Base-by-base conservation (phyloP, 2,797 vertebrate species). In the Emydoidea blandingii region DNA sequence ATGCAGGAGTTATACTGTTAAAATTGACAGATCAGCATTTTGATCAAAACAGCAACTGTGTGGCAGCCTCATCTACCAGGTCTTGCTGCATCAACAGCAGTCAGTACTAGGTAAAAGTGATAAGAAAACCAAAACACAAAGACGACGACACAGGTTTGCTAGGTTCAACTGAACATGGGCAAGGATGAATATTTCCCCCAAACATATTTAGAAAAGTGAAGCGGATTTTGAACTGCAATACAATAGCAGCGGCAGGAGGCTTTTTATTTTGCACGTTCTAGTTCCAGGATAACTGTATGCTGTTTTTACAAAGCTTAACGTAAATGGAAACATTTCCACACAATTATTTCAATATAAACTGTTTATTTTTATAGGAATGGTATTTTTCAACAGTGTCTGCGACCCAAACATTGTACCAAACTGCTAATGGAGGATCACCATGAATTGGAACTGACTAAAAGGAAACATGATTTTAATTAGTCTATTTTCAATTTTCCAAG, bases 151-250 rank as follows among this genome's bases (percentile, higher is more conserved):
- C 83, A 85, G 34, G 18, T 62, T 84, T 90, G 81, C 72, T 88
- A 82, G 83, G 53, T 86, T 41, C 79, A 93, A 56, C 34, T 80
- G 78, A 92, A 88, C 2, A 81, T 79, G 37, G 11, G 37, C 19
- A 21, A 74, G 65, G 85, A 85, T 34, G 84, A 85, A 68, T 91
- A 85, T 59, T 83, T 95, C 89, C 53, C 94, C 80, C 21, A 92
- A 91, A 91, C 86, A 37, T 23, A 47, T 87, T 91, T 79, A 76
- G 78, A 52, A 93, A 83, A 54, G 79, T 79, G 80, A 94, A 80
- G 88, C 82, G 74, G 87, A 88, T 1, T 62, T 44, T 72, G 79
- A 81, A 80, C 76, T 68, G 80, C 12, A 79, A 82, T 1, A 79
- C 85, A 12, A 81, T 68, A 93, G 85, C 59, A 2, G 0, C 37